Evolutionary conservation across 2,888 invertebrate species (phyloP).

Genomic region (Prosapia bicincta): DNA sequence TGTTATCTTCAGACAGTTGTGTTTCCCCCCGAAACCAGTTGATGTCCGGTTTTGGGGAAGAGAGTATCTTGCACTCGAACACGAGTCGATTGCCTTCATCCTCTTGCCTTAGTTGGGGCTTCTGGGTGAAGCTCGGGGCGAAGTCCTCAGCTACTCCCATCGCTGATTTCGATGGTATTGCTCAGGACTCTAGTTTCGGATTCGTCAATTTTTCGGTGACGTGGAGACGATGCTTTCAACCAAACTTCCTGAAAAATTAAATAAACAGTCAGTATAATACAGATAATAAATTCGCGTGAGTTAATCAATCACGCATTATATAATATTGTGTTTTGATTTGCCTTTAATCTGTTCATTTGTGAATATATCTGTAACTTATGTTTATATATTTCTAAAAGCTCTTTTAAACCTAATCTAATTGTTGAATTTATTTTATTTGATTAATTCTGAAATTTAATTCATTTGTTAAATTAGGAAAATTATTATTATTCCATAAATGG

Average conservation of each 20-base stretch:
- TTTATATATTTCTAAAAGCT: no score
- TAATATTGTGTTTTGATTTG: no score
- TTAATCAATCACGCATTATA: no score
- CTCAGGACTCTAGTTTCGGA: slow-evolving; percentile 21
- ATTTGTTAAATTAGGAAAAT: no score
- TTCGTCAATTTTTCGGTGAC: slow-evolving; percentile 21
- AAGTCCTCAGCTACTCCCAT: slow-evolving; percentile 92
- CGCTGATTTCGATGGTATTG: slow-evolving; percentile 25
- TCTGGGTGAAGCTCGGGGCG: slow-evolving; percentile 98
- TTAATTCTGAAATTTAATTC: no score
- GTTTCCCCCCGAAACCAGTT: slow-evolving; percentile 89
- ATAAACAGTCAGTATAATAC: background rate
- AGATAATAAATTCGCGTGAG: no score
- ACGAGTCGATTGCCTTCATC: slow-evolving; percentile 93
- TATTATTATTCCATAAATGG: no score
- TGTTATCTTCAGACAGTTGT: slow-evolving; percentile 74
- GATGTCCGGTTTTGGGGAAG: slow-evolving; percentile 85
- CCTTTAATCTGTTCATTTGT: no score
- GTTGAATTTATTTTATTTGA: no score
- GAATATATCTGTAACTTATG: no score
- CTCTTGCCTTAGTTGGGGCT: slow-evolving; percentile 94
- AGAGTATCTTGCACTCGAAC: slow-evolving; percentile 89
- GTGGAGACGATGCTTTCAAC: slow-evolving; percentile 16
- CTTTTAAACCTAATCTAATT: no score
- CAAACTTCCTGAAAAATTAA: slow-evolving; percentile 8